Base-by-base conservation (phyloP, 2,888 invertebrate species). In the Sphaerophoria rueppellii region DNA sequence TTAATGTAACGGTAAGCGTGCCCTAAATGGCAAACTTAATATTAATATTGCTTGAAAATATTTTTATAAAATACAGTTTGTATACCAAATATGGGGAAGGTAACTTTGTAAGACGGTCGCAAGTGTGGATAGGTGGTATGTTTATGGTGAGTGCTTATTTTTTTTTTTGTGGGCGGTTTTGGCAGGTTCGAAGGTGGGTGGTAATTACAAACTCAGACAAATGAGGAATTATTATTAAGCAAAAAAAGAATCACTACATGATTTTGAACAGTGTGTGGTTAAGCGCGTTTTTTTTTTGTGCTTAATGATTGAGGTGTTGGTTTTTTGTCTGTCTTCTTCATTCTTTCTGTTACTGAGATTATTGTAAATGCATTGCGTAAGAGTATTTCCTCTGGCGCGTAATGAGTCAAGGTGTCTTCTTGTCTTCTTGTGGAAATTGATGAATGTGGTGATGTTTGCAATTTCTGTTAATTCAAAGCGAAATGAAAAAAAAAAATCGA, bases 351-450 rank as follows among this genome's bases (percentile, higher is more conserved):
- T 58, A 40, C 24, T 24, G 24, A 78, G 54, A 50, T 52, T 37
- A 65, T 63, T 71, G 79, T 71, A 60, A 72, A 73, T 80, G 81
- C 63, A 73, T 85, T 85, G 85, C 81, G 76, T 81, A 85, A 85
- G 83, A 57, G 54, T 60, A 67, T 55, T 65, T 50, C 75, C 67
- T 71, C 43, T 58, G 52, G 67, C 58, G 79, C 63, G 81, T 85
- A 81, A 81, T 81, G 81, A 85, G 81, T 85, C 85, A 85, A 85
- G 81, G 81, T 83, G 71, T 54, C 67, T 60, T 67, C 67, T 60
- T 79, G 43, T 24, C 24, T 24, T 24, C 24, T 24, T 24, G 82
- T 83, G 71, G 67, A 83, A 75, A 74, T 71, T 80, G 79, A 80
- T 83, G 79, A 75, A 40, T 85, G 61, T 52, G 50, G 70, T 65